Conservation (phyloP, 2,888 invertebrate genomes). For the Ichneumon xanthorius region DNA sequence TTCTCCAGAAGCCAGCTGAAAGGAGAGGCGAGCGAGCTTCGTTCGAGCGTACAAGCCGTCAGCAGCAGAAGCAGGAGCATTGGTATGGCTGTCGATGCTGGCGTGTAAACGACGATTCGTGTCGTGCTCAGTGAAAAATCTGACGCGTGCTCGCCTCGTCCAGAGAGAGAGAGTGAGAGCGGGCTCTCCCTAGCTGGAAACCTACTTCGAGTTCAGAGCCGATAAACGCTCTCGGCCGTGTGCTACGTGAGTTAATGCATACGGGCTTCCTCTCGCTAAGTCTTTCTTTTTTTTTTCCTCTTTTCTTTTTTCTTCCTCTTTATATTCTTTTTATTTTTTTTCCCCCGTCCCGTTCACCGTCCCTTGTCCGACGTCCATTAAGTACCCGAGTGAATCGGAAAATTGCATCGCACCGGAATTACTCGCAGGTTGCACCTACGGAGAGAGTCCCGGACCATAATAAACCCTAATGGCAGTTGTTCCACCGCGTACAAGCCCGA, state of each 20-base stretch:
- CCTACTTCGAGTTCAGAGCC: slow-evolving; percentile 56
- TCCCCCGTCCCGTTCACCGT: slow-evolving; percentile 13
- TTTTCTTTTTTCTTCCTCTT: slow-evolving; percentile 5
- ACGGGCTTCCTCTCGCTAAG: slow-evolving; percentile 23
- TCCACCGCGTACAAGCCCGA: neutral
- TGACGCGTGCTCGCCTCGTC: slow-evolving; percentile 71
- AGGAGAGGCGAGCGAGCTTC: slow-evolving; percentile 29
- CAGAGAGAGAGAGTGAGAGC: slow-evolving; percentile 25
- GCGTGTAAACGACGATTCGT: slow-evolving; percentile 78
- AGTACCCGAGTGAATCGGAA: slow-evolving; percentile 56
- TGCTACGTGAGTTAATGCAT: slow-evolving; percentile 51
- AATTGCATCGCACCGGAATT: slow-evolving; percentile 62
- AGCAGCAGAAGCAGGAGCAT: slow-evolving; percentile 46
- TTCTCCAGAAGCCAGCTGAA: slow-evolving; percentile 53
- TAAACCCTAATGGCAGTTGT: slow-evolving; percentile 21
- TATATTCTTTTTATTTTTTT: slow-evolving; percentile 9
- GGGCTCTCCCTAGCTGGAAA: slow-evolving; percentile 42
- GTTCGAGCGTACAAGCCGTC: slow-evolving; percentile 44
- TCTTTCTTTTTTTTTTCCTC: slow-evolving; percentile 20
- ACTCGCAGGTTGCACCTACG: slow-evolving; percentile 33
- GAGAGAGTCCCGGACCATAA: neutral
- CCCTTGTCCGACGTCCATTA: slow-evolving; percentile 48
- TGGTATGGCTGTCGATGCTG: slow-evolving; percentile 65
- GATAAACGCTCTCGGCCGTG: slow-evolving; percentile 54
- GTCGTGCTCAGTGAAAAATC: slow-evolving; percentile 75